Conservation (phyloP, 2,888 invertebrate genomes). For the Trichopoda pennipes region DNA sequence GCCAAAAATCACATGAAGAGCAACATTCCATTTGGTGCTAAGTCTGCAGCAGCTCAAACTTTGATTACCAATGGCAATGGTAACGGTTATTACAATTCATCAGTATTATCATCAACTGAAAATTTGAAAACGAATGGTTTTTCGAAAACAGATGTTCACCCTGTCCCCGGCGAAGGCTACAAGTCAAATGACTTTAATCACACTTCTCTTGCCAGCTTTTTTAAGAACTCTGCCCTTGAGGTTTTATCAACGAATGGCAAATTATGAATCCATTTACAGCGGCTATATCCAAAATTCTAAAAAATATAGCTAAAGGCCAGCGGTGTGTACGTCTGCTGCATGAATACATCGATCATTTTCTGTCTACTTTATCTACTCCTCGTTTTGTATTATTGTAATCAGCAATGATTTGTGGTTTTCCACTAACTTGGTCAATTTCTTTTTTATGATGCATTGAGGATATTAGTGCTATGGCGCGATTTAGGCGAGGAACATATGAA, state of each 20-base stretch:
- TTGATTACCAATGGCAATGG: conserved; percentile 76
- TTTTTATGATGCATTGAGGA: too few species aligned
- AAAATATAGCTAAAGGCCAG: too few species aligned
- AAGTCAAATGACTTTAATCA: conserved; percentile 78
- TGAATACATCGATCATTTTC: too few species aligned
- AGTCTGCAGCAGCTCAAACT: conserved; percentile 75
- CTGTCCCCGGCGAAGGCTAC: conserved; percentile 83
- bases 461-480: too few species aligned
- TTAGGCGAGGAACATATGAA: conserved; percentile 28
- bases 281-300: conserved; percentile 1
- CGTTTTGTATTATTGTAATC: conserved; percentile 31
- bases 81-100: conserved; percentile 75
- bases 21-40: conserved; percentile 82
- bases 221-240: conserved; percentile 5
- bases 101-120: conserved; percentile 79
- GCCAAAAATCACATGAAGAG: conserved; percentile 83
- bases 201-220: neutral
- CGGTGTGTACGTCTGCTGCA: too few species aligned
- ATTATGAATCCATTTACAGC: neutral
- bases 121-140: conserved; percentile 78
- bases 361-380: too few species aligned
- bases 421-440: neutral
- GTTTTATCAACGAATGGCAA: neutral
- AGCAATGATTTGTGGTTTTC: conserved; percentile 59
- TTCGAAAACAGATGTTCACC: conserved; percentile 82